Evolutionary conservation across 1,140 invertebrate genomes (phyloP), one percentile per base, ranked within the genome.

Genomic region (Conus ventricosus): DNA sequence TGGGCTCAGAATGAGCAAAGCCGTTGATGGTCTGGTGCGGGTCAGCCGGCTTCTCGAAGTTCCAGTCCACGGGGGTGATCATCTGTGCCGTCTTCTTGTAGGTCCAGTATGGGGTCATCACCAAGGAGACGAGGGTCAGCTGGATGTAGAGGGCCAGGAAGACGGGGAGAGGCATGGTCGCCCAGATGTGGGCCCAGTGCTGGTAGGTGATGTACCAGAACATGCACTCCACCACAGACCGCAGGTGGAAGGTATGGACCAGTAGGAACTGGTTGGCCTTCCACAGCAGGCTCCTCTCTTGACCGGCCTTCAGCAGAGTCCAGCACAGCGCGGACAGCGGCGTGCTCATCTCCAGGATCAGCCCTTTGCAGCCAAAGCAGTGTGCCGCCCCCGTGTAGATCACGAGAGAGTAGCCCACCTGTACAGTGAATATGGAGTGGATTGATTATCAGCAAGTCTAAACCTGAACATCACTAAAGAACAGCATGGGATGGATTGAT

Each of bases 21-120:
- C 78, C 78, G 23, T 83, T 83, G 15, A 83, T 2, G 53, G 84
- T n/a, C 39, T 71, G 39, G 67, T 67, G n/a, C 20, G 51, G 23
- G 39, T 75, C 71, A 27, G 15, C 67, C 17, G 27, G 8, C 54
- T 81, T 82, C 71, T 85, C 91, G 78, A 94, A 94, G 89, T 94
- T 94, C 93, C 93, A 94, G 88, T 94, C 94, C 4, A 93, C 92
- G 0, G 92, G 93, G 55, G 90, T 93, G 57, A 94, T 91, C 91
- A 94, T 92, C 89, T 95, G 94, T 23, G 90, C 88, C 0, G 94
- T 95, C 90, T 95, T 95, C 89, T 93, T 93, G 90, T 93, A 95
- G 4, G 94, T 94, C 94, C 94, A 95, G 90, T 94, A 95, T 23
- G 94, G 94, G 54, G 94, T 95, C 92, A 95, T 93, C 1, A 94